Percentiles rank a stretch among this genome's conserved stretches.
Conservation (phyloP, 1,140 invertebrate genomes). For the Scaptomyza hsui region DNA sequence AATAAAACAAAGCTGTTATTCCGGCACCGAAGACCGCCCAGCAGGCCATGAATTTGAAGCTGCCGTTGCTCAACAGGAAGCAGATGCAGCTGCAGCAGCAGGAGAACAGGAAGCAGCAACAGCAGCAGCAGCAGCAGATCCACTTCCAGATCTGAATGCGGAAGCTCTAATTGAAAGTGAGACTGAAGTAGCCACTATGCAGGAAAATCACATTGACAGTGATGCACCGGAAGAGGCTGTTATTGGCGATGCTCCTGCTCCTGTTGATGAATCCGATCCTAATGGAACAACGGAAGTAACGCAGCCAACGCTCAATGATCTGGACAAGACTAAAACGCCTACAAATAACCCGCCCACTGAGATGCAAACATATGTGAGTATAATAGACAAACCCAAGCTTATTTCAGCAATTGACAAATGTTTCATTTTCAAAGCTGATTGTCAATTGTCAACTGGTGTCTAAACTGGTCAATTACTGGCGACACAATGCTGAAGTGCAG, state of each 20-base stretch:
- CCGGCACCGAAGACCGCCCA: slow-evolving; percentile 31
- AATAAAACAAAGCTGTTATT: too few species aligned
- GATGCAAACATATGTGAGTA: slow-evolving; percentile 80
- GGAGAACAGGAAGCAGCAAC: background rate
- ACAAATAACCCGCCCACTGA: slow-evolving; percentile 62
- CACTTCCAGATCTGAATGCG: background rate
- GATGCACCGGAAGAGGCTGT: slow-evolving; percentile 17
- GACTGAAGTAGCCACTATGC: background rate
- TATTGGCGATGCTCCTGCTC: slow-evolving; percentile 1
- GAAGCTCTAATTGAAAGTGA: slow-evolving; percentile 7
- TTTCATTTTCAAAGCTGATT: slow-evolving; percentile 86
- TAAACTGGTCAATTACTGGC: slow-evolving; percentile 88
- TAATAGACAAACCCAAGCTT: background rate
- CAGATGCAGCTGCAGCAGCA: background rate
- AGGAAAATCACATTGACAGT: slow-evolving; percentile 44
- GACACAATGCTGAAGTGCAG: slow-evolving; percentile 86
- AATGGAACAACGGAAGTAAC: slow-evolving; percentile 30
- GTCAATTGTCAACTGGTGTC: slow-evolving; percentile 87
- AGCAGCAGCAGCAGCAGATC: background rate
- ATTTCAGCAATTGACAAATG: background rate
- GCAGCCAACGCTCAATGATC: slow-evolving; percentile 56
- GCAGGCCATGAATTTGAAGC: slow-evolving; percentile 44
- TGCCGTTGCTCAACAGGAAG: slow-evolving; percentile 41
- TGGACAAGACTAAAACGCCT: slow-evolving; percentile 58
- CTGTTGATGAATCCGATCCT: slow-evolving; percentile 4